Percentiles rank a stretch among this genome's conserved stretches.
These are phyloP conservation scores for Malurus melanocephalus DNA, from an alignment of 2,113 vertebrate species.

Conservation along the genomic window DNA sequence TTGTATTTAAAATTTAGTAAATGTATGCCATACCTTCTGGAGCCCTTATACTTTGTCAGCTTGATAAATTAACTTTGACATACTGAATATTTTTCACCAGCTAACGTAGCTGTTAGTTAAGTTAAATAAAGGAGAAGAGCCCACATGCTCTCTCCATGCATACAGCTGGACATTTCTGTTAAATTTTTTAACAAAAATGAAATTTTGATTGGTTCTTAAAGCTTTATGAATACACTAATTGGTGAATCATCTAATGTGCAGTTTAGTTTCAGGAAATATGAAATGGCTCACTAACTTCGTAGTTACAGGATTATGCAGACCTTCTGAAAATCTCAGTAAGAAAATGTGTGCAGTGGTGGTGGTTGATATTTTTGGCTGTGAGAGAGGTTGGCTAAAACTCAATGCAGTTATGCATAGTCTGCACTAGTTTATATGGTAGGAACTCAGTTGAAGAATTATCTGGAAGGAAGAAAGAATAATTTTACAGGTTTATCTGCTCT, in stretches of 20 bases:
- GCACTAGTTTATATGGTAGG: constrained; percentile 22
- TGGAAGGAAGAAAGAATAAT: constrained; percentile 12
- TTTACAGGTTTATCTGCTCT: not conserved
- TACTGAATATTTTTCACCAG: constrained; percentile 62
- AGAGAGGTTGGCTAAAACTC: constrained; percentile 53
- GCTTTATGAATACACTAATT: constrained; percentile 60
- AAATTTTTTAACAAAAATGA: constrained; percentile 51
- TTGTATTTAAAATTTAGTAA: constrained; percentile 61
- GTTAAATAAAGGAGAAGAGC: constrained; percentile 56
- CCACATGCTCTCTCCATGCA: constrained; percentile 45
- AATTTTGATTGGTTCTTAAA: constrained; percentile 59
- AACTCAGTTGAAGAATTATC: constrained; percentile 30
- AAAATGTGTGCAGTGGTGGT: constrained; percentile 58
- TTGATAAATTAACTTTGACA: constrained; percentile 68
- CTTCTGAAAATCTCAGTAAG: constrained; percentile 55
- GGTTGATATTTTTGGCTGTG: constrained; percentile 60
- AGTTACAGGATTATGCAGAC: constrained; percentile 55
- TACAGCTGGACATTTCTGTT: constrained; percentile 61
- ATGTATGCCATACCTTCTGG: constrained; percentile 64
- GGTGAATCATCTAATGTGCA: constrained; percentile 63
- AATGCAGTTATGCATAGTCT: constrained; percentile 12
- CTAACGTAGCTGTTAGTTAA: constrained; percentile 55
- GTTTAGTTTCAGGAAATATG: constrained; percentile 61
- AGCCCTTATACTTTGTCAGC: constrained; percentile 63
- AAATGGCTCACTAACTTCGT: constrained; percentile 42